These are phyloP conservation scores for Agonopterix alstromeriana DNA, from an alignment of 2,888 invertebrate genomes.

Conservation along the genomic window DNA sequence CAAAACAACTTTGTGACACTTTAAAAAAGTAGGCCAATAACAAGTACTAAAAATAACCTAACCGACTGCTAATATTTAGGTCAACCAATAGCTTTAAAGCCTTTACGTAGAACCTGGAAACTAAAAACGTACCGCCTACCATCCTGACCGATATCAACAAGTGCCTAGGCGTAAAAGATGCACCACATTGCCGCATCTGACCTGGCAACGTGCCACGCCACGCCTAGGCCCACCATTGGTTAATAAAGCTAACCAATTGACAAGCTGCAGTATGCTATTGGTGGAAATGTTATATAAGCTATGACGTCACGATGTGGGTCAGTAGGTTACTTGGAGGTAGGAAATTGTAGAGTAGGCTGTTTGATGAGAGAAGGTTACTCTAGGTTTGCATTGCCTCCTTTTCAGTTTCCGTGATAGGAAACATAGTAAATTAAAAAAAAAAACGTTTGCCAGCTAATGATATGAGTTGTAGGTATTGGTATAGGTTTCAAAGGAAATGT, in stretches of 20 bases:
- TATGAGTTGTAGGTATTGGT: no score
- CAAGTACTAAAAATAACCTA: no score
- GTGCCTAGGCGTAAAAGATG: conserved; percentile 55
- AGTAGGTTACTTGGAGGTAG: conserved; percentile 22
- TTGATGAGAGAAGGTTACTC: conserved; percentile 6
- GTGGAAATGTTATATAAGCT: conserved; percentile 40
- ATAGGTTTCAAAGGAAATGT: no score
- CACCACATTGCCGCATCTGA: conserved; percentile 25
- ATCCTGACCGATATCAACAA: conserved; percentile 46
- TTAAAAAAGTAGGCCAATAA: no score
- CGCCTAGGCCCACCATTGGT: conserved; percentile 73
- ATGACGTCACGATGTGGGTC: conserved; percentile 63
- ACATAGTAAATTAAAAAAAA: no score
- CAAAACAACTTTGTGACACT: no score
- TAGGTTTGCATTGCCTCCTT: background rate
- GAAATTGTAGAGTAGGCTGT: no score
- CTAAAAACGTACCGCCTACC: conserved; percentile 21
- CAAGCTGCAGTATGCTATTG: conserved; percentile 62
- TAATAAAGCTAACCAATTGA: conserved; percentile 75
- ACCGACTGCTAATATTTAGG: no score
- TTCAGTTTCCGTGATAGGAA: no score
- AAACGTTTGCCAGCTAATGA: no score
- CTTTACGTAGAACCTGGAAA: background rate
- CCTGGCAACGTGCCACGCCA: conserved; percentile 72
- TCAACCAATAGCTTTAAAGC: no score